These are phyloP conservation scores for Rhodinocichla rosea DNA, from an alignment of 2,113 vertebrate genomes.

Conservation along the genomic window DNA sequence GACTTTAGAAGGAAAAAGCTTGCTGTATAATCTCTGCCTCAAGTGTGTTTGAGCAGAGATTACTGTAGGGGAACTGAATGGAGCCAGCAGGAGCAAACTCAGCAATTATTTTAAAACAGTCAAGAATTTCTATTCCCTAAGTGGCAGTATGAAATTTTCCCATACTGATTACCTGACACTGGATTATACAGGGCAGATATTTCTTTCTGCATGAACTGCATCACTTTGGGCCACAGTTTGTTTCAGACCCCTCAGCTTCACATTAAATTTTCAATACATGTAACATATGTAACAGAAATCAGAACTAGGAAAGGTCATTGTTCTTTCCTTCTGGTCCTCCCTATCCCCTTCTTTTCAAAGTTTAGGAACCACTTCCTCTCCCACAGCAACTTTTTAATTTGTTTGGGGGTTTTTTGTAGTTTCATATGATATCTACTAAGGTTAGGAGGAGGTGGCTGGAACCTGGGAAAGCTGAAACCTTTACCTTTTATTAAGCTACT, in stretches of 20 bases:
- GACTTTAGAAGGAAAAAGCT: constrained; percentile 3
- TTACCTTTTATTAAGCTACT: neutral
- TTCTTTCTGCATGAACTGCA: neutral
- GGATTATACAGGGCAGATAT: neutral
- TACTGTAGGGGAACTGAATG: neutral
- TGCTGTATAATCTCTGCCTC: neutral
- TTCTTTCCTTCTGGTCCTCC: neutral
- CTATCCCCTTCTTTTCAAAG: neutral
- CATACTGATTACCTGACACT: neutral
- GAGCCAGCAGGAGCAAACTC: neutral
- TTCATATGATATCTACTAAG: neutral
- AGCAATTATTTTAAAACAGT: neutral
- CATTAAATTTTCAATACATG: neutral
- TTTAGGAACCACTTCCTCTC: neutral
- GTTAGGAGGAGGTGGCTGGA: neutral
- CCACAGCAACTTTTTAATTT: neutral
- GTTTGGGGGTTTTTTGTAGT: neutral
- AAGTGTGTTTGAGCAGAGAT: neutral
- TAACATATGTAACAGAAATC: neutral
- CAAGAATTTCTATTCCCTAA: neutral
- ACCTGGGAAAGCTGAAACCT: neutral
- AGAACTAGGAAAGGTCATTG: neutral
- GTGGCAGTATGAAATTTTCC: neutral
- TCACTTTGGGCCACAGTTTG: neutral
- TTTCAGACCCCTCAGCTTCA: neutral